Base-by-base conservation (phyloP, 2,888 invertebrate species). In the Agrilus mali region DNA sequence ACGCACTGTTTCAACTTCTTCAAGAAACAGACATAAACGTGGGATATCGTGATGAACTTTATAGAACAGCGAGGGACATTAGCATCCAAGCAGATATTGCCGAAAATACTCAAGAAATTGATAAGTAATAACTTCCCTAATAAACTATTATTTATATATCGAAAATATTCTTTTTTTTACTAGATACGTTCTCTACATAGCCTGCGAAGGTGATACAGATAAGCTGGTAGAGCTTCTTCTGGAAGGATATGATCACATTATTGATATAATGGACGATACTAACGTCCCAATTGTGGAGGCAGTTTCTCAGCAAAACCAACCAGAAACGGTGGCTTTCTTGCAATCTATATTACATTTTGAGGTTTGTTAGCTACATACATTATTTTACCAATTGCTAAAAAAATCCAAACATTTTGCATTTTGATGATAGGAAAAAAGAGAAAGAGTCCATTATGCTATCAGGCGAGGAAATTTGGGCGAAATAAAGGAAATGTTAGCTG, bases 231-330 rank as follows among this genome's bases (percentile, higher is more conserved):
- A 83, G 55, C 65, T 87, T 10, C 60, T 88, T 12, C 58, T 86
- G 41, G 86, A 86, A 64, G 92, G 92, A 1, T 93, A 92, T 60
- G 88, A 90, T 59, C 89, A 89, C 54, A 82, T 92, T 42, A 64
- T 87, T 39, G 88, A 88, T 58, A 73, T 87, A 4, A 72, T 76
- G 4, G 87, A 89, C 56, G 82, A 82, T 40, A 78, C 77, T 12
- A 82, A 79, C 2, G 71, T 72, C 2, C 68, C 78, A 3, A 81
- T 90, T 42, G 63, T 79, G 2, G 81, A 86, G 42, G 75, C 86
- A 5, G 78, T 82, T 1, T 70, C 75, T 6, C 74, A 78, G 44
- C 75, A 84, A 8, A 78, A 79, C 3, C 79, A 83, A 51, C 69
- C 70, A 2, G 75, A 81, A 16, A 80, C 86, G 48, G 73, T 75